These are phyloP conservation scores for Athene noctua DNA, from an alignment of 2,113 vertebrate genomes.

Conservation along the genomic window DNA sequence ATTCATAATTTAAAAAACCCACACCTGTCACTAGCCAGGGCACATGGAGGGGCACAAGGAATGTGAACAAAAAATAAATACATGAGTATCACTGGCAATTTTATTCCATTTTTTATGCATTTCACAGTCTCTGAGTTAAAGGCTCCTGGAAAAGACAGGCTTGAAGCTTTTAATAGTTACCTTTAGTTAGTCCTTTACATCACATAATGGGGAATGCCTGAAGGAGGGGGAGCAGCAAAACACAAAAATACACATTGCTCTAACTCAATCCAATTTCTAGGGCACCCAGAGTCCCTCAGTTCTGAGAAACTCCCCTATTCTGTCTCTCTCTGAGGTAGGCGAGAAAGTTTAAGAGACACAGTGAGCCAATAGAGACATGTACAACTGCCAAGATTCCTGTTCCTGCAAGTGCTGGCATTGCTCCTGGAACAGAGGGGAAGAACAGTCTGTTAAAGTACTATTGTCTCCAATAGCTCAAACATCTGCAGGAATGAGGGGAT, in stretches of 20 bases:
- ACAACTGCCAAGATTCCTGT: neutral
- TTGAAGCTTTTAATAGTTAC: neutral
- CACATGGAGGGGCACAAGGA: neutral
- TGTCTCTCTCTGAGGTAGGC: neutral
- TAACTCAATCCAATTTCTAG: neutral
- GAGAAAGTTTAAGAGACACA: neutral
- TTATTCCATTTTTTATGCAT: neutral
- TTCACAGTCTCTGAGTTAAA: neutral
- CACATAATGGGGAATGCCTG: fast-evolving
- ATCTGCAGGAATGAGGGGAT: neutral
- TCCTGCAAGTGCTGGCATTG: neutral
- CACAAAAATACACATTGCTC: fast-evolving
- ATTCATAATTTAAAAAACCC: neutral
- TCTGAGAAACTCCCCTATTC: neutral
- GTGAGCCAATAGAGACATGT: fast-evolving
- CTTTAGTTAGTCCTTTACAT: neutral
- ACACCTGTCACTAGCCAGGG: neutral
- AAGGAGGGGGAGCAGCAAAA: neutral
- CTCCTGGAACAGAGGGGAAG: slow-evolving; percentile 16
- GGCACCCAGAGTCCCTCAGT: neutral
- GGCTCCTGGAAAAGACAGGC: neutral
- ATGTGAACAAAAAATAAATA: neutral
- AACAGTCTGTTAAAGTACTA: neutral
- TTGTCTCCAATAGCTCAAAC: neutral
- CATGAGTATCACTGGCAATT: neutral